phyloP scores from a whole-genome alignment of 2,113 vertebrate genomes.

The Rhizomys pruinosus region DNA sequence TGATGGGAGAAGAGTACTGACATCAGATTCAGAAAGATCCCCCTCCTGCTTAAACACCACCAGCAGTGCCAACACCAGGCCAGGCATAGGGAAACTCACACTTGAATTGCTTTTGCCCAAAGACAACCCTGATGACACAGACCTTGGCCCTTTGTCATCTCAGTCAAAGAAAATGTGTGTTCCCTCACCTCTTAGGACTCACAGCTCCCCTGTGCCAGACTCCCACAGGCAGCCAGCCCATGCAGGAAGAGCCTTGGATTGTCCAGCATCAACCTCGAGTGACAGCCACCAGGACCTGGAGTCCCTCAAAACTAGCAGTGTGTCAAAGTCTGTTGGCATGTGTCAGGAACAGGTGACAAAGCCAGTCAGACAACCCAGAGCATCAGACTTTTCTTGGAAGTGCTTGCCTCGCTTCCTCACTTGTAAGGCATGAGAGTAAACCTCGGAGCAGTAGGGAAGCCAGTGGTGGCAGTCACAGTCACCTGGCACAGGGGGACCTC shows the following conservation, averaged over 20 bases:
- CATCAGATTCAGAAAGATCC: conserved; percentile 65
- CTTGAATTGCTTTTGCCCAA: conserved; percentile 65
- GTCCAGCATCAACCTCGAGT: neutral
- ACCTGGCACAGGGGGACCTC: conserved; percentile 83
- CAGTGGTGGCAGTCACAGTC: conserved; percentile 81
- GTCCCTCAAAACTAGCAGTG: conserved; percentile 45
- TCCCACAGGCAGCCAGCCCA: conserved; percentile 72
- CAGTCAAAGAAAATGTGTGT: conserved; percentile 69
- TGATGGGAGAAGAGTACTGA: conserved; percentile 35
- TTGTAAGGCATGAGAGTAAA: conserved; percentile 79
- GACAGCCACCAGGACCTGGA: conserved; percentile 27
- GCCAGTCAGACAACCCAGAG: conserved; percentile 70
- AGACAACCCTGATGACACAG: conserved; percentile 76
- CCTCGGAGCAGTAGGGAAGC: conserved; percentile 75
- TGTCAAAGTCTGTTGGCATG: conserved; percentile 40
- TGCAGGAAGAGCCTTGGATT: conserved; percentile 64
- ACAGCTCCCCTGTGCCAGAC: conserved; percentile 69
- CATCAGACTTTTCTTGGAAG: conserved; percentile 79
- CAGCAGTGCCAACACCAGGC: conserved; percentile 59
- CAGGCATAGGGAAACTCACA: conserved; percentile 60
- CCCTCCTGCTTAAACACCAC: conserved; percentile 63
- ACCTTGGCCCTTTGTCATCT: conserved; percentile 67
- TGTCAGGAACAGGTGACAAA: conserved; percentile 47
- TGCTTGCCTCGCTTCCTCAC: conserved; percentile 70
- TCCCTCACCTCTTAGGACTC: conserved; percentile 78